phyloP scores from a whole-genome alignment of 2,888 invertebrate species.

The Esperia sulphurella region DNA sequence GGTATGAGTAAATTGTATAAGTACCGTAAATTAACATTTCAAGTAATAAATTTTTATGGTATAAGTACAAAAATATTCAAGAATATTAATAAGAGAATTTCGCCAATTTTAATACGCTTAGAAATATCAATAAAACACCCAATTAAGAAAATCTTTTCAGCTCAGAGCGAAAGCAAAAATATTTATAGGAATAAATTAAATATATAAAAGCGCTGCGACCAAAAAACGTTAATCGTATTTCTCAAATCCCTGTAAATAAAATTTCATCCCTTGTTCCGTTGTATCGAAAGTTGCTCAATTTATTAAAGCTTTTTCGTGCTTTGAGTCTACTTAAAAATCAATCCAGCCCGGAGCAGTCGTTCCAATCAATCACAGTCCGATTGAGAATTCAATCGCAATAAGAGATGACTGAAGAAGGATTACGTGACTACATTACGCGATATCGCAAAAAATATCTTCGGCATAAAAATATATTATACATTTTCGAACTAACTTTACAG shows the following conservation, averaged over 20 bases:
- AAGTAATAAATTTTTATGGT: no score
- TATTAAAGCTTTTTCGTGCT: slow-evolving; percentile 60
- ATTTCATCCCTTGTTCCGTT: slow-evolving; percentile 57
- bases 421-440: slow-evolving; percentile 62
- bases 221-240: slow-evolving; percentile 45
- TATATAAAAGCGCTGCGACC: slow-evolving; percentile 25
- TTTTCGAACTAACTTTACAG: slow-evolving; percentile 7
- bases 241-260: slow-evolving; percentile 52
- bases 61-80: no score
- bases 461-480: slow-evolving; percentile 15
- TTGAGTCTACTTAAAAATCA: slow-evolving; percentile 67
- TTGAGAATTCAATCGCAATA: slow-evolving; percentile 71
- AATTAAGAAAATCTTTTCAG: neutral
- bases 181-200: slow-evolving; percentile 25
- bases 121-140: neutral
- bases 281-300: slow-evolving; percentile 60
- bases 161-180: neutral
- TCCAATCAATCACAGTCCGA: slow-evolving; percentile 71
- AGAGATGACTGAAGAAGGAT: slow-evolving; percentile 64
- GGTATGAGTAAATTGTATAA: no score
- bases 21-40: no score
- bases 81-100: no score
- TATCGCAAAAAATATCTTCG: slow-evolving; percentile 33
- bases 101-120: neutral
- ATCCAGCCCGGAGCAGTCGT: slow-evolving; percentile 52